Conservation (phyloP, 2,113 vertebrate genomes). For the Butorides virescens region DNA sequence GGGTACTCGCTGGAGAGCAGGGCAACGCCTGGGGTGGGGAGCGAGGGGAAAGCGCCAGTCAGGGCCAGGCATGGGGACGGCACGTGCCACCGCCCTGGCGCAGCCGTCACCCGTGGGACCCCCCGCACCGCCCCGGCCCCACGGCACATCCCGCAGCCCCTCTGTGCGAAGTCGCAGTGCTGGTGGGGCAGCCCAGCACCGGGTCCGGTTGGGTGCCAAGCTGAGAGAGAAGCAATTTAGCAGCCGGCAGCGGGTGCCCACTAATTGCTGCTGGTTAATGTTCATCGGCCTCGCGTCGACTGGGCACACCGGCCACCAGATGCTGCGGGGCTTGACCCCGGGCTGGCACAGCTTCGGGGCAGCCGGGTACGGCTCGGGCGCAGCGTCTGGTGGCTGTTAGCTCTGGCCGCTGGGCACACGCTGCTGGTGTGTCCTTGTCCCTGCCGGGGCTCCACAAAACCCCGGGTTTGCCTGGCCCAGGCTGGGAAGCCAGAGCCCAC, state of each 20-base stretch:
- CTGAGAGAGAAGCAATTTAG: background rate
- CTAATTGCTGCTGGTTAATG: background rate
- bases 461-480: background rate
- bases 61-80: background rate
- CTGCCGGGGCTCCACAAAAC: accelerated
- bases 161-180: accelerated
- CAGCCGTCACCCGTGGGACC: background rate
- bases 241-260: background rate
- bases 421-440: background rate
- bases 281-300: accelerated
- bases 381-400: background rate
- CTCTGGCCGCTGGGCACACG: accelerated
- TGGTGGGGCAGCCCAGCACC: accelerated
- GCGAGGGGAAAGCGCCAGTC: accelerated
- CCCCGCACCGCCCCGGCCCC: background rate
- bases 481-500: background rate
- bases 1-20: constrained; percentile 84
- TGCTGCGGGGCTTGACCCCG: accelerated
- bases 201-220: background rate
- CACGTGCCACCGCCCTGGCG: background rate
- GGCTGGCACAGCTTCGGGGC: background rate
- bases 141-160: background rate
- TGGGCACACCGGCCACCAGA: accelerated
- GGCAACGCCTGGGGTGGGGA: constrained; percentile 77
- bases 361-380: background rate